phyloP scores from a whole-genome alignment of 2,797 vertebrate genomes.

The Notolabrus celidotus region DNA sequence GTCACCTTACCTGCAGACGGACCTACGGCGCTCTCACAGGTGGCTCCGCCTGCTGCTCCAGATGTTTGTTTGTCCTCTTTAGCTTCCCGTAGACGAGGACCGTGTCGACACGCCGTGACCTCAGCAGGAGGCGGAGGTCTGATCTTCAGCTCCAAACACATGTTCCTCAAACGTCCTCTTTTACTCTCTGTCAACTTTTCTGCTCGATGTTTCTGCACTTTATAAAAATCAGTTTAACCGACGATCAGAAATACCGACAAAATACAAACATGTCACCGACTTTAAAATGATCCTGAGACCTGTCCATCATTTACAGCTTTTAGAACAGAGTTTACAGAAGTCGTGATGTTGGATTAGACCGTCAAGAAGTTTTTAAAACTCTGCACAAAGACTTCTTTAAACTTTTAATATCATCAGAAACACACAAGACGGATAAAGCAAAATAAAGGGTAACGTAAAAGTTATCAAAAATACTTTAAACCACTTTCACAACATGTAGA shows the following conservation, averaged over 20 bases:
- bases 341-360: no score
- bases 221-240: background rate
- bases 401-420: no score
- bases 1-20: constrained; percentile 54
- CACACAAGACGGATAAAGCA: no score
- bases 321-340: background rate
- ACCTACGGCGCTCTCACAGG: constrained; percentile 36
- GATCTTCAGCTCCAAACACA: constrained; percentile 51
- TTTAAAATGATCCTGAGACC: background rate
- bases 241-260: background rate
- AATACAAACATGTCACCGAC: background rate
- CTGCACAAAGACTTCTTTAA: no score
- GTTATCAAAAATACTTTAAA: no score
- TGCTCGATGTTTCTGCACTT: constrained; percentile 1
- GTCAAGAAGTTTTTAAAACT: no score
- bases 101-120: constrained; percentile 27
- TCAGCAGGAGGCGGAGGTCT: constrained; percentile 52
- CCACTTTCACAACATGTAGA: no score
- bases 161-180: constrained; percentile 43
- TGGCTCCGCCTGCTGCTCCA: constrained; percentile 56
- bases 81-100: constrained; percentile 44
- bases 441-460: no score
- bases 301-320: background rate
- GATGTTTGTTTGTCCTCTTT: constrained; percentile 62
- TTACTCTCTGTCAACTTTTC: constrained; percentile 18